Evolutionary conservation across 2,113 vertebrate species (phyloP), one percentile per base, ranked within the genome.

Genomic region (Gadus chalcogrammus): DNA sequence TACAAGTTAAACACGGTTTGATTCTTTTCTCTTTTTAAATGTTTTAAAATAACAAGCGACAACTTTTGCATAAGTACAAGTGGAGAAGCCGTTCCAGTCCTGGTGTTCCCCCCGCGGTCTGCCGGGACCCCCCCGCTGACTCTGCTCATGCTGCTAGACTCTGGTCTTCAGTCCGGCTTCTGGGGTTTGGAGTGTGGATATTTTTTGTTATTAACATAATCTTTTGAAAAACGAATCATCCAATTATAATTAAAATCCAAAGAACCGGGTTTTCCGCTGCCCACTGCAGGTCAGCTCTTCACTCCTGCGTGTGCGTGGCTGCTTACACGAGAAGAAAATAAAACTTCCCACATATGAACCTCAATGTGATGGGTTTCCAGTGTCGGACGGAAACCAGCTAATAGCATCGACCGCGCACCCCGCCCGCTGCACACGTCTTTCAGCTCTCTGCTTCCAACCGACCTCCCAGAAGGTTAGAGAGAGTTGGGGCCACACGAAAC

Each of bases 331-430:
- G 42, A 48, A 13, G 42, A 48, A 9, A 48, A 48, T 2, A 9
- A 76, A 55, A 82, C 67, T 42, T 75, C 35, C 75, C 18, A 67
- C 42, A 65, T 28, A 3, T 27, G 22, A 61, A 61, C 12, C 55
- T 68, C 72, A 68, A 61, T 58, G 17, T 73, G 38, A 79, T 73
- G 78, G 64, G 84, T 74, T 66, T 70, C 66, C 60, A 74, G 73
- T 69, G 53, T 63, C 72, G 48, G 73, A 67, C 78, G 71, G 68
- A 77, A 69, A 75, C 73, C 76, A 79, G 79, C 71, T 68, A 58
- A 17, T 17, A 13, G 55, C 15, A 58, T 17, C 2, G n/a, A n/a
- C 55, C 55, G n/a, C 16, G 2, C 15, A 58, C 5, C 15, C 16
- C 3, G 55, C 4, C 55, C 55, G 55, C 55, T 3, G 67, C 64